These are phyloP conservation scores for Brenthis ino DNA, from an alignment of 2,888 invertebrate species.

Conservation along the genomic window DNA sequence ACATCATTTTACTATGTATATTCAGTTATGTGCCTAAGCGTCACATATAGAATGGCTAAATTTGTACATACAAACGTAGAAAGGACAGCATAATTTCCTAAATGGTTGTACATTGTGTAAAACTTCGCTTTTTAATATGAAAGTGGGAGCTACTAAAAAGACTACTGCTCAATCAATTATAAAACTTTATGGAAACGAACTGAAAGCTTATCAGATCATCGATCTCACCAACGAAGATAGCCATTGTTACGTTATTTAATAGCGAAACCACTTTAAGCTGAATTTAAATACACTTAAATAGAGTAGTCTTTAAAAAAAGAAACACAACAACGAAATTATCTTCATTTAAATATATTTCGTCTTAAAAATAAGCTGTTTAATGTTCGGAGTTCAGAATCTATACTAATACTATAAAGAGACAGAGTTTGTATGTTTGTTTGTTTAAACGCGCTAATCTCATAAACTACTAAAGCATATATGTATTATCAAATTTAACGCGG, in stretches of 20 bases:
- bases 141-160: neutral
- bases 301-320: too few relatives aligned
- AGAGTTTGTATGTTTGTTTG: too few relatives aligned
- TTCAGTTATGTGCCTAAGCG: neutral
- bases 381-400: too few relatives aligned
- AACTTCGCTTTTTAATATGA: slow-evolving; percentile 5
- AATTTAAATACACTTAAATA: neutral
- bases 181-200: neutral
- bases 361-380: too few relatives aligned
- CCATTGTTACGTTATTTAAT: neutral
- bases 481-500: too few relatives aligned
- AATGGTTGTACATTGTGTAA: neutral
- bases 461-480: too few relatives aligned
- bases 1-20: neutral
- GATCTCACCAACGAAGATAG: neutral
- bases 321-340: too few relatives aligned
- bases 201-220: neutral
- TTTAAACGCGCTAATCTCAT: too few relatives aligned
- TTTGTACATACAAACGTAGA: neutral
- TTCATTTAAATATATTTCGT: too few relatives aligned
- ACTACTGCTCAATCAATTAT: neutral
- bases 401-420: too few relatives aligned
- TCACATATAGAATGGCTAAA: neutral
- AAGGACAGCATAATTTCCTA: neutral
- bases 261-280: neutral